These are phyloP conservation scores for Philhelius pedissequus DNA, from an alignment of 2,888 invertebrate species.

Conservation along the genomic window DNA sequence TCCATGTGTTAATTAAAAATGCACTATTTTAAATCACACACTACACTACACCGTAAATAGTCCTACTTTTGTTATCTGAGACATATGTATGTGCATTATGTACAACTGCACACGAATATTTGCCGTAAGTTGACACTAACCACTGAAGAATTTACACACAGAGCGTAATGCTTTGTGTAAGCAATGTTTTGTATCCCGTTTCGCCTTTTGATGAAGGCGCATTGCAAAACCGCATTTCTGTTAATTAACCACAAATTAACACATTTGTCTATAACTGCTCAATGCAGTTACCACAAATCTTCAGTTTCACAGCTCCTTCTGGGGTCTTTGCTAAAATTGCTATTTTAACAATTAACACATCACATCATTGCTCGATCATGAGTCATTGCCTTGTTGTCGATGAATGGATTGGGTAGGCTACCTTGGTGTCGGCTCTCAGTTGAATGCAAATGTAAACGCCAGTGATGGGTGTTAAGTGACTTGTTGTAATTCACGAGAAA, in stretches of 20 bases:
- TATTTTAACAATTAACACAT: slow-evolving; percentile 59
- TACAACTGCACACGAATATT: background rate
- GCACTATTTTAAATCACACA: background rate
- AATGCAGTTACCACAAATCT: slow-evolving; percentile 23
- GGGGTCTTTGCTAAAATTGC: background rate
- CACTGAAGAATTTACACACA: slow-evolving; percentile 44
- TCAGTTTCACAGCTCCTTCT: slow-evolving; percentile 34
- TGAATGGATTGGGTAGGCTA: background rate
- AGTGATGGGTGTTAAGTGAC: slow-evolving; percentile 44
- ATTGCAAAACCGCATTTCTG: slow-evolving; percentile 59
- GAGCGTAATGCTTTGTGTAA: slow-evolving; percentile 43
- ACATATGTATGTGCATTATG: background rate
- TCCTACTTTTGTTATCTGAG: background rate
- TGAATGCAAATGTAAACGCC: slow-evolving; percentile 48
- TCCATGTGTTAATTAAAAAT: background rate
- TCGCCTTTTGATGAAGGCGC: slow-evolving; percentile 34
- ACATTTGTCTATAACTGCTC: slow-evolving; percentile 47
- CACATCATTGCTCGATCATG: slow-evolving; percentile 10
- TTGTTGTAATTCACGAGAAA: slow-evolving; percentile 50
- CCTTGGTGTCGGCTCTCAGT: slow-evolving; percentile 17
- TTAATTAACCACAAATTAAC: slow-evolving; percentile 65
- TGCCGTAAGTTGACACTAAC: slow-evolving; percentile 48
- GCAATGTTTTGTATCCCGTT: slow-evolving; percentile 30
- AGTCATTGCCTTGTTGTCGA: slow-evolving; percentile 45
- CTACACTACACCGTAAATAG: background rate